Evolutionary conservation across 2,113 vertebrate species (phyloP).

Genomic region (Dissostichus mawsoni): DNA sequence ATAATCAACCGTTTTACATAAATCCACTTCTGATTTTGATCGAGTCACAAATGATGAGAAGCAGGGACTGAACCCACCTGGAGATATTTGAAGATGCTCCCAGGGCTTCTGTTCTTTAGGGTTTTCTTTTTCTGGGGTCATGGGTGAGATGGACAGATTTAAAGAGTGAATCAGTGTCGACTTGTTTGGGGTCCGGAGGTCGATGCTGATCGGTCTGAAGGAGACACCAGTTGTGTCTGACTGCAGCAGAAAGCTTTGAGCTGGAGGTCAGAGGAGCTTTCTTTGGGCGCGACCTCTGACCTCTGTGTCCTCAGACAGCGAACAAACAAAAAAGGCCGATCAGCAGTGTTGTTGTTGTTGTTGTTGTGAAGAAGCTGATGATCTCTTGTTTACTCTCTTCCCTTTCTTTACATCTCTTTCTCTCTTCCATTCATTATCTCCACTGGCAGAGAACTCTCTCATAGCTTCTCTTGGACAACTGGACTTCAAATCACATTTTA

Average conservation of each 20-base stretch:
- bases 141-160: constrained; percentile 1
- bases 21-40: too few relatives aligned
- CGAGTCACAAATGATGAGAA: too few relatives aligned
- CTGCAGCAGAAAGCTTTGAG: constrained; percentile 60
- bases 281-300: constrained; percentile 56
- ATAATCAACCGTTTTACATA: too few relatives aligned
- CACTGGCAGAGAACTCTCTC: too few relatives aligned
- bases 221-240: constrained; percentile 43
- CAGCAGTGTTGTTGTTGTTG: constrained; percentile 42
- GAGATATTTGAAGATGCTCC: too few relatives aligned
- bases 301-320: constrained; percentile 38
- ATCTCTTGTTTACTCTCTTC: not conserved
- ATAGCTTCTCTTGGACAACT: too few relatives aligned
- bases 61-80: too few relatives aligned
- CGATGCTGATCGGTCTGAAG: constrained; percentile 44
- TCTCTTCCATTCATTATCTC: too few relatives aligned
- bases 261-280: constrained; percentile 52
- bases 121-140: not conserved
- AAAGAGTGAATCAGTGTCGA: not conserved
- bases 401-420: too few relatives aligned
- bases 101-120: too few relatives aligned
- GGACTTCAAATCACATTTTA: too few relatives aligned
- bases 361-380: constrained; percentile 19
- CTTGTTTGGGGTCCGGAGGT: not conserved
- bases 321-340: constrained; percentile 42